A percentile compares a stretch with the other conserved stretches of the same genome.
Conservation (phyloP, 2,888 invertebrate genomes). For the Thumatha senex region DNA sequence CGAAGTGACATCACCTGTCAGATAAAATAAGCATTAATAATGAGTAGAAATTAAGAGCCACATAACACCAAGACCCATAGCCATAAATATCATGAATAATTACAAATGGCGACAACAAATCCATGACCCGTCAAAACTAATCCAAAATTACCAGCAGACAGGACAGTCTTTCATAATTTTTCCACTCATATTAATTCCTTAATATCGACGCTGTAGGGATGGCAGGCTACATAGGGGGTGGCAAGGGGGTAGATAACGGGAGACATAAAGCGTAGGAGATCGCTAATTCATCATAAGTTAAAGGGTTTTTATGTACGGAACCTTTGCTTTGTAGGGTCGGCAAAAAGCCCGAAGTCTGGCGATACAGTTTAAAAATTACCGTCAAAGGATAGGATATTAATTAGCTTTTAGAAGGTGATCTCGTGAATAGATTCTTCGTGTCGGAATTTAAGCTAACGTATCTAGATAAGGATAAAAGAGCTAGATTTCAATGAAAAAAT, state of each 20-base stretch:
- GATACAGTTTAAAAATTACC: constrained; percentile 69
- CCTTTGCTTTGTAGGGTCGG: constrained; percentile 67
- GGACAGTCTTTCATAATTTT: constrained; percentile 64
- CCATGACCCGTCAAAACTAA: constrained; percentile 16
- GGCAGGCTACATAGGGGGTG: constrained; percentile 40
- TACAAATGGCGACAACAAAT: constrained; percentile 6
- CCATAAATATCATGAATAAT: constrained; percentile 2
- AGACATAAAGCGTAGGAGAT: constrained; percentile 82
- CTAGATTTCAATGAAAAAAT: constrained; percentile 1
- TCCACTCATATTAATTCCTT: constrained; percentile 79
- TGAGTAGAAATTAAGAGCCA: too few relatives aligned
- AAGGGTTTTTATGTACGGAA: constrained; percentile 81
- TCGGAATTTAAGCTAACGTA: constrained; percentile 2
- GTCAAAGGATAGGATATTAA: constrained; percentile 67
- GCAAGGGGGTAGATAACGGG: constrained; percentile 68
- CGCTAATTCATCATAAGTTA: constrained; percentile 84
- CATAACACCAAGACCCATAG: not conserved
- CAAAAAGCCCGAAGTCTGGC: constrained; percentile 64
- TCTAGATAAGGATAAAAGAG: constrained; percentile 7
- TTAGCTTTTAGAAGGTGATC: constrained; percentile 64
- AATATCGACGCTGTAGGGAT: constrained; percentile 68
- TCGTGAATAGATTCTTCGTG: constrained; percentile 26
- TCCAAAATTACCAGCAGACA: constrained; percentile 23
- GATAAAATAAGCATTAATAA: too few relatives aligned
- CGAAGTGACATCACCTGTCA: too few relatives aligned